Percentiles rank a stretch among this genome's conserved stretches.
phyloP scores from a whole-genome alignment of 2,797 vertebrate genomes.

The Betta splendens region DNA sequence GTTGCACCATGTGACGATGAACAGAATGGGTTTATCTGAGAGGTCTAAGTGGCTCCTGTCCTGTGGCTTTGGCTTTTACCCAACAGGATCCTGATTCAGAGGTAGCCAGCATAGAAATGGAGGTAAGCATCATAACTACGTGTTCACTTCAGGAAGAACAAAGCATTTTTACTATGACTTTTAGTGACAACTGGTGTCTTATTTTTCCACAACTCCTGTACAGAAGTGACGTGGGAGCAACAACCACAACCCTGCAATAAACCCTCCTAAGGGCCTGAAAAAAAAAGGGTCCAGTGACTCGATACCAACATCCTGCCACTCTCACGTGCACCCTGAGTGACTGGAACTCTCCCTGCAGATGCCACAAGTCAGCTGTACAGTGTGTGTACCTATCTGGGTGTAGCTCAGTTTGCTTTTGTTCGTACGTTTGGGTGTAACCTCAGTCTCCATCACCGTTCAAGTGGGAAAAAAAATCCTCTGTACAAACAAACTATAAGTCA shows the following conservation, averaged over 20 bases:
- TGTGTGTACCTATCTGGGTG: conserved; percentile 51
- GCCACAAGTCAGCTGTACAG: conserved; percentile 6
- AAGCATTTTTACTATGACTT: neutral
- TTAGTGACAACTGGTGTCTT: neutral
- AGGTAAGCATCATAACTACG: conserved; percentile 40
- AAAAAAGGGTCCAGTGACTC: neutral
- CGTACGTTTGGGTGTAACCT: conserved; percentile 43
- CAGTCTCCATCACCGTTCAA: neutral
- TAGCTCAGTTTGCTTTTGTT: conserved; percentile 41
- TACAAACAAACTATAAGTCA: conserved; percentile 13
- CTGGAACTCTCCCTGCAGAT: conserved; percentile 9
- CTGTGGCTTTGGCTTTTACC: conserved; percentile 28
- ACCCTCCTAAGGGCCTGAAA: conserved; percentile 13
- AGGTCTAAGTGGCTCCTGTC: conserved; percentile 4
- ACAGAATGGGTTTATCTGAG: neutral
- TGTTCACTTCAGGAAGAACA: neutral
- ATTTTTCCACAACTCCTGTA: conserved; percentile 1
- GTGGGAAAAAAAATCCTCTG: conserved; percentile 12
- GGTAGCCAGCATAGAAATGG: conserved; percentile 46
- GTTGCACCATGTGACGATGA: conserved; percentile 5
- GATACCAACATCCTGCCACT: conserved; percentile 6
- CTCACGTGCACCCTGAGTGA: conserved; percentile 6
- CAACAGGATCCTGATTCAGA: conserved; percentile 66
- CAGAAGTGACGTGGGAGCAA: conserved; percentile 64
- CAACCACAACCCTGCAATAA: conserved; percentile 26